Evolutionary conservation across 2,113 vertebrate genomes (phyloP), one percentile per base, ranked within the genome.

Genomic region (Microcebus griseorufus): DNA sequence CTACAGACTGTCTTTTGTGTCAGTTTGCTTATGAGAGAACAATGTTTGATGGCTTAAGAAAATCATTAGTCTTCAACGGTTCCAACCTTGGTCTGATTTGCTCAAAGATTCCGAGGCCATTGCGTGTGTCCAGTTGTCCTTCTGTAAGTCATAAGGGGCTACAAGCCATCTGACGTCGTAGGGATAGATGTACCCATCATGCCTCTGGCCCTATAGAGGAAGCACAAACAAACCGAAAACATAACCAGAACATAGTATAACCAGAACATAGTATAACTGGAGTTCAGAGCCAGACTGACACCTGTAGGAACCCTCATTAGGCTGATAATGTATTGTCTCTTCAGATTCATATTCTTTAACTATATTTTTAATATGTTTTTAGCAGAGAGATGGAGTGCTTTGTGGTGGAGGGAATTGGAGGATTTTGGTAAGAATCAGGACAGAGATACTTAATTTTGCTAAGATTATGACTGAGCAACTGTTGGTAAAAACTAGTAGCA

Each of bases 11-110:
- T 86, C 20, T 84, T 90, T 89, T 73, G 32, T 84, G 48, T 70
- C 6, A 80, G 9, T 79, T 78, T 93, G 29, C 65, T 95, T 75
- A 73, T 92, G 27, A 89, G 37, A 53, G 93, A 97, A 93, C 4
- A 79, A 96, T 92, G 8, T 62, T 81, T 83, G 79, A 32, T 84
- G 25, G 9, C 4, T 69, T 92, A 75, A 75, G 37, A 67, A 91
- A 58, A 73, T 55, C 11, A n/a, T n/a, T 69, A 51, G 23, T 51
- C 42, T 81, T 94, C 22, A 69, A 0, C 65, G 65, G 27, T 85
- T 95, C 65, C 13, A 88, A 39, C 34, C 65, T 80, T 86, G 48
- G 13, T n/a, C 12, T 73, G n/a, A 69, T 87, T 90, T 78, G 20
- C 69, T 93, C 8, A 65, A 94, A 58, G 75, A 75, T 3, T 78